Evolutionary conservation across 2,888 invertebrate genomes (phyloP).

Genomic region (Drosophila acutilabella): DNA sequence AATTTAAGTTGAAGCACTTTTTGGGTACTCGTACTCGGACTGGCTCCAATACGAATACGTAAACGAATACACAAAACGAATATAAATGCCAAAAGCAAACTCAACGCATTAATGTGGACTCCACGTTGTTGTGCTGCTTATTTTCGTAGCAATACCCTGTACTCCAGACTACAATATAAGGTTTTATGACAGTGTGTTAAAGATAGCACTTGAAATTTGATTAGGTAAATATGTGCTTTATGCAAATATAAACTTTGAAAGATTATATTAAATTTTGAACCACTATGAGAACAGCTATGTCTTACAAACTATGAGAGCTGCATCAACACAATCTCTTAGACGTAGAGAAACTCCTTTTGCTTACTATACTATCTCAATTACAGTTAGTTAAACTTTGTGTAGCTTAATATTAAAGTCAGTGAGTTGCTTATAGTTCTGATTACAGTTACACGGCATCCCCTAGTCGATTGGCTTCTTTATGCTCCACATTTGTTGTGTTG

Average conservation of each 20-base stretch:
- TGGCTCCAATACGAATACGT: constrained; percentile 1
- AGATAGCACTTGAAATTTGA: no score
- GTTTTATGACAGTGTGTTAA: neutral
- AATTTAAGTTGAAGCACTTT: constrained; percentile 53
- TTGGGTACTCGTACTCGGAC: constrained; percentile 3
- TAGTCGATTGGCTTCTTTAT: neutral
- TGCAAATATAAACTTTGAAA: no score
- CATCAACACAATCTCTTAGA: no score
- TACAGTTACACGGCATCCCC: neutral
- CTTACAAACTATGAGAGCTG: no score
- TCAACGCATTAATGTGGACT: constrained; percentile 57
- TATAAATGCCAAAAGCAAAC: constrained; percentile 72
- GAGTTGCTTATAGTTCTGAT: neutral
- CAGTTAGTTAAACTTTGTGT: no score
- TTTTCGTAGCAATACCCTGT: constrained; percentile 7
- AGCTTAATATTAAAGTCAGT: no score
- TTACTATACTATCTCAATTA: no score
- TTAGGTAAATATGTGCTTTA: no score
- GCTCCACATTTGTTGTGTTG: neutral
- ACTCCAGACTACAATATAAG: no score
- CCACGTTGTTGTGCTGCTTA: constrained; percentile 29
- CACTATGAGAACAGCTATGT: no score
- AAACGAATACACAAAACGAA: constrained; percentile 43
- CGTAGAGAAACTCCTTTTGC: no score
- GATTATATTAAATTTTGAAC: no score